A percentile compares a stretch with the other conserved stretches of the same genome.
Evolutionary conservation across 2,113 vertebrate genomes (phyloP).

Genomic region (Irena cyanogastra): DNA sequence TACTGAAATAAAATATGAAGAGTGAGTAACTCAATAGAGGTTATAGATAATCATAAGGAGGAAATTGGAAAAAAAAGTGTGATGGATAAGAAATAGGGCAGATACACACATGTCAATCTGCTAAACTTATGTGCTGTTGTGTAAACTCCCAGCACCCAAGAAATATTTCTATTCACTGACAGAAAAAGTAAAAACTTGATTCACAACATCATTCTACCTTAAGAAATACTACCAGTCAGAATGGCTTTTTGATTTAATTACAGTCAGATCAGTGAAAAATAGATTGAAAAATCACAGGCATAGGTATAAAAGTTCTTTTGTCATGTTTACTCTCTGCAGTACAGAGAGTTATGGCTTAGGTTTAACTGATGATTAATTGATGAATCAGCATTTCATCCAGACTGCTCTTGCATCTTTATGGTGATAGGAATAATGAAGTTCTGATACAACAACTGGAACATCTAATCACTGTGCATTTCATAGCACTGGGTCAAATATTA

Average conservation of each 20-base stretch:
- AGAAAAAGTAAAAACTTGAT: background rate
- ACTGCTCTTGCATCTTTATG: background rate
- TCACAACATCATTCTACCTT: background rate
- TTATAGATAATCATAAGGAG: background rate
- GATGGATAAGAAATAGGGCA: background rate
- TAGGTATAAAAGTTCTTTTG: background rate
- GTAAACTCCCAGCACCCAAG: background rate
- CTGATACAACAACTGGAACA: background rate
- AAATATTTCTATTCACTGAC: background rate
- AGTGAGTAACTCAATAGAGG: background rate
- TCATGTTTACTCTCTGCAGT: background rate
- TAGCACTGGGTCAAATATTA: background rate
- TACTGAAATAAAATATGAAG: background rate
- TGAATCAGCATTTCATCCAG: background rate
- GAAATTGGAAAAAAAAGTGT: background rate
- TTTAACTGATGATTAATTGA: conserved; percentile 1
- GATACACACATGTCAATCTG: background rate
- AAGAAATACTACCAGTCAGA: background rate
- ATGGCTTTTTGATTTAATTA: background rate
- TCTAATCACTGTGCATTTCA: background rate
- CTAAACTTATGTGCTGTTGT: background rate
- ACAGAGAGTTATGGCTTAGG: background rate
- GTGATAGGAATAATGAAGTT: background rate
- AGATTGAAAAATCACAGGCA: background rate
- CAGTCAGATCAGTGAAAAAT: background rate